phyloP scores from a whole-genome alignment of 1,140 invertebrate genomes.

The Drosophila arawakana region DNA sequence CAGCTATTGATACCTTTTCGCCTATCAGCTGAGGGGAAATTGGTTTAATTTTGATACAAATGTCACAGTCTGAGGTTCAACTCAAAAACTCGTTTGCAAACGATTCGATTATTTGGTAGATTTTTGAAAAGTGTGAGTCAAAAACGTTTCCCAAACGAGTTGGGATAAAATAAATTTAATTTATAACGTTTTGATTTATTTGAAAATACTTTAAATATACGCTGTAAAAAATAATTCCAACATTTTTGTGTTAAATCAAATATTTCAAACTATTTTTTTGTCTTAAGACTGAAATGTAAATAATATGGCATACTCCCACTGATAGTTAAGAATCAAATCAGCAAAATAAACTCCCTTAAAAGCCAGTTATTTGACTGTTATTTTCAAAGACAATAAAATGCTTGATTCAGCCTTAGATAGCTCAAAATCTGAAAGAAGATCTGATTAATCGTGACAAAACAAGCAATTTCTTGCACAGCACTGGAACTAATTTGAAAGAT shows the following conservation, averaged over 20 bases:
- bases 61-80: slow-evolving; percentile 35
- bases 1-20: slow-evolving; percentile 35
- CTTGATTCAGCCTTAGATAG: not conserved
- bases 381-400: not conserved
- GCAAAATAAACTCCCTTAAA: too few relatives aligned
- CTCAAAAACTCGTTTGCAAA: slow-evolving; percentile 18
- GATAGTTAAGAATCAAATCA: too few relatives aligned
- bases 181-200: not conserved
- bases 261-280: too few relatives aligned
- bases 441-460: slow-evolving; percentile 17
- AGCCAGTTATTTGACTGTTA: too few relatives aligned
- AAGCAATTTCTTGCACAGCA: slow-evolving; percentile 20
- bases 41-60: slow-evolving; percentile 57
- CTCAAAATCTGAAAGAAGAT: not conserved
- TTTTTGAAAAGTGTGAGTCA: not conserved
- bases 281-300: too few relatives aligned
- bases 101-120: slow-evolving; percentile 20
- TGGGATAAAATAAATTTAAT: not conserved
- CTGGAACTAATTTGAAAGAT: slow-evolving; percentile 64
- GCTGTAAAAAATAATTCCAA: too few relatives aligned
- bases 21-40: slow-evolving; percentile 24
- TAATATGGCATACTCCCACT: too few relatives aligned
- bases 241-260: too few relatives aligned
- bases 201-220: not conserved
- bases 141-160: not conserved